A percentile compares a stretch with the other conserved stretches of the same genome.
These are phyloP conservation scores for Menura novaehollandiae DNA, from an alignment of 2,113 vertebrate genomes.

Conservation along the genomic window DNA sequence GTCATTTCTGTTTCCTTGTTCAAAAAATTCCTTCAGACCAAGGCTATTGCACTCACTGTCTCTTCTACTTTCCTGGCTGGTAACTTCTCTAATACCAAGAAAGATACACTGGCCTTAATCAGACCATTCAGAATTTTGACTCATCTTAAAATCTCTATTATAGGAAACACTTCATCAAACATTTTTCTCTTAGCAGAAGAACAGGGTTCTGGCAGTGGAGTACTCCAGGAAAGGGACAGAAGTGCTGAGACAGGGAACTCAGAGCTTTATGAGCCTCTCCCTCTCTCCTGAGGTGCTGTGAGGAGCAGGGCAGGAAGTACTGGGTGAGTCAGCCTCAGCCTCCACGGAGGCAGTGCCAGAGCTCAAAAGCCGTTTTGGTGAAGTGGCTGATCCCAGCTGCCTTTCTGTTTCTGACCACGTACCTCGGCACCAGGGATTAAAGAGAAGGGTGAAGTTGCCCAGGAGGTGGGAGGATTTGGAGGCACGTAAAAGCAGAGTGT, in stretches of 20 bases:
- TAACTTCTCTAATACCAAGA: not conserved
- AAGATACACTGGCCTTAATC: not conserved
- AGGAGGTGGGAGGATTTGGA: not conserved
- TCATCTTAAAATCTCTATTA: not conserved
- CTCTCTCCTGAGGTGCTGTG: not conserved
- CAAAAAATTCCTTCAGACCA: not conserved
- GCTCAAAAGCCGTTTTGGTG: not conserved
- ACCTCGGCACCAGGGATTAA: slow-evolving; percentile 89
- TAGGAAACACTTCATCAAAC: not conserved
- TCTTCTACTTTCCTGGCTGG: not conserved
- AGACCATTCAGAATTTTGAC: not conserved
- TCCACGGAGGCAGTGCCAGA: not conserved
- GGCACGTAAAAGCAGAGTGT: slow-evolving; percentile 55
- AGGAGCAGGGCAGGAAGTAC: not conserved
- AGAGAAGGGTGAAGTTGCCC: slow-evolving; percentile 76
- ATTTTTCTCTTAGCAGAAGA: not conserved
- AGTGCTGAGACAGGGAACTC: not conserved
- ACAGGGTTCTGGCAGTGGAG: not conserved
- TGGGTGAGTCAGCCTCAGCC: not conserved
- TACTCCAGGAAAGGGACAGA: not conserved
- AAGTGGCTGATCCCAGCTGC: not conserved
- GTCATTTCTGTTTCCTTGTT: not conserved
- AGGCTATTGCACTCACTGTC: not conserved
- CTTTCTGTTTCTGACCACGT: not conserved
- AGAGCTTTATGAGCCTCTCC: not conserved